phyloP scores from a whole-genome alignment of 2,797 vertebrate genomes.

The Leucoraja ocellata region DNA sequence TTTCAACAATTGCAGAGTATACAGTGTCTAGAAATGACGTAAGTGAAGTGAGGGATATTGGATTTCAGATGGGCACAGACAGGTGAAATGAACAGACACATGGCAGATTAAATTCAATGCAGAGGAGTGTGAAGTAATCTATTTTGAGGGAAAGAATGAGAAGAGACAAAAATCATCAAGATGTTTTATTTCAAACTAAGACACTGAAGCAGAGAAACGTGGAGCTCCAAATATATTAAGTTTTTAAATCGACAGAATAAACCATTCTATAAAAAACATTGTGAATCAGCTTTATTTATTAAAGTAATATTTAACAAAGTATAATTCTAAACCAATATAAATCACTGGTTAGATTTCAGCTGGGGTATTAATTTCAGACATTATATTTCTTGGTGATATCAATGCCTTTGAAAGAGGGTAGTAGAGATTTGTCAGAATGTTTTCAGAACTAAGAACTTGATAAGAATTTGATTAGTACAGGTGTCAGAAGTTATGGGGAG shows the following conservation, averaged over 20 bases:
- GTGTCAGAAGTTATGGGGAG: no score
- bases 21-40: background rate
- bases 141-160: background rate
- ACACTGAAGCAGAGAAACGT: background rate
- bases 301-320: background rate
- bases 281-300: background rate
- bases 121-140: background rate
- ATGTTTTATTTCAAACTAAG: background rate
- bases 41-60: background rate
- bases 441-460: background rate
- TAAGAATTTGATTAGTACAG: no score
- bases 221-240: background rate
- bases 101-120: background rate
- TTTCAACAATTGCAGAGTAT: background rate
- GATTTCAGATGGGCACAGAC: background rate
- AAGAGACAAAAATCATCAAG: background rate
- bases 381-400: background rate
- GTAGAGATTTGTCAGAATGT: background rate
- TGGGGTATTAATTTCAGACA: background rate
- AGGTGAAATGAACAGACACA: background rate
- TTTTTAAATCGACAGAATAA: background rate
- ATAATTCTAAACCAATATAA: background rate
- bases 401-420: background rate
- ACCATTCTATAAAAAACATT: background rate
- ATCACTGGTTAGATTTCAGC: background rate